These are phyloP conservation scores for Spea bombifrons DNA, from an alignment of 2,113 vertebrate species.

Conservation along the genomic window DNA sequence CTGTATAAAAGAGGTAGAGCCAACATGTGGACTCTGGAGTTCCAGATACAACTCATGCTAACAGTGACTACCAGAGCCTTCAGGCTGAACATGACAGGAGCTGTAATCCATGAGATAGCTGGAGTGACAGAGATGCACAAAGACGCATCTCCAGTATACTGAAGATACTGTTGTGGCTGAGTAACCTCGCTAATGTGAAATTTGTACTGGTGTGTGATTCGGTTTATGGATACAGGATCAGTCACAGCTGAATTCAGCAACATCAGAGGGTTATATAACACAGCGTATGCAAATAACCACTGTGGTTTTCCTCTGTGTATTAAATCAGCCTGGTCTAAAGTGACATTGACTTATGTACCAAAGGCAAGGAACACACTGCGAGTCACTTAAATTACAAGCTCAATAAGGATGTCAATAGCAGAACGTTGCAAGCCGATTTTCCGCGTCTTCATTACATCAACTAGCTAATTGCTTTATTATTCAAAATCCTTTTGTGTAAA, in stretches of 20 bases:
- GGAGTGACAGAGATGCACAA: no score
- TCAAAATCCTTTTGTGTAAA: not conserved
- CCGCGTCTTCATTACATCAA: not conserved
- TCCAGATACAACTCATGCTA: no score
- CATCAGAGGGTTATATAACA: not conserved
- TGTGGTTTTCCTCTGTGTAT: constrained; percentile 26
- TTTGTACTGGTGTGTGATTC: no score
- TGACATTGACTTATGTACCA: constrained; percentile 28
- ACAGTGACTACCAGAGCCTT: no score
- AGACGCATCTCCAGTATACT: no score
- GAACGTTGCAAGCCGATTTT: not conserved
- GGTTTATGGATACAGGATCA: no score
- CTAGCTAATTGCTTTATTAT: not conserved
- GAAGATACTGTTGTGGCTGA: no score
- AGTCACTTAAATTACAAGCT: constrained; percentile 32
- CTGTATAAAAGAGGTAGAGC: no score
- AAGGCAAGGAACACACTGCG: constrained; percentile 7
- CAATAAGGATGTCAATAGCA: constrained; percentile 11
- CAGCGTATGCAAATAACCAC: not conserved
- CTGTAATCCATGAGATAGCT: no score
- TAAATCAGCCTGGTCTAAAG: constrained; percentile 21
- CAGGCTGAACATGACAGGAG: no score
- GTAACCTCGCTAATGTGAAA: no score
- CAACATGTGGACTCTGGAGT: no score
- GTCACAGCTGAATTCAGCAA: not conserved